Percentiles rank a stretch among this genome's conserved stretches.
Evolutionary conservation across 2,888 invertebrate genomes (phyloP).

Genomic region (Leucophenga maculata): DNA sequence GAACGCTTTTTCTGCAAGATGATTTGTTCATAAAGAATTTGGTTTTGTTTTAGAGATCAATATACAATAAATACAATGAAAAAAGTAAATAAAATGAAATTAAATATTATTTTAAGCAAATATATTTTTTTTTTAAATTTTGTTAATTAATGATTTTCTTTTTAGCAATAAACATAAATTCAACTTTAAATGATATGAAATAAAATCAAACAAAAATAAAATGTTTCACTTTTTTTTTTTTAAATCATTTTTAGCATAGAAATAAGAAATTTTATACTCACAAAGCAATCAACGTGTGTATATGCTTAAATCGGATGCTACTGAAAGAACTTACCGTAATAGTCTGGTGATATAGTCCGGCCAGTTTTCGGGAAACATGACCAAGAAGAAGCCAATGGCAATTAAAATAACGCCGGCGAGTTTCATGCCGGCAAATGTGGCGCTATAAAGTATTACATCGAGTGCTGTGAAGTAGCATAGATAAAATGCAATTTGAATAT

Average conservation of each 20-base stretch:
- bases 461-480: slow-evolving; percentile 75
- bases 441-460: slow-evolving; percentile 88
- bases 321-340: slow-evolving; percentile 79
- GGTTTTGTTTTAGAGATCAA: slow-evolving; percentile 21
- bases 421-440: slow-evolving; percentile 94
- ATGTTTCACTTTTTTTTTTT: too few relatives aligned
- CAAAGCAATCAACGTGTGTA: neutral
- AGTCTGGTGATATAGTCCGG: slow-evolving; percentile 93
- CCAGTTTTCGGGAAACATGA: slow-evolving; percentile 97
- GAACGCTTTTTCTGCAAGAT: slow-evolving; percentile 73
- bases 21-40: slow-evolving; percentile 27
- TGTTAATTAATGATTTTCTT: slow-evolving; percentile 40
- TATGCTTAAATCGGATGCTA: neutral
- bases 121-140: slow-evolving; percentile 16
- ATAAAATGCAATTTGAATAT: too few relatives aligned
- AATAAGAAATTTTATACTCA: slow-evolving; percentile 12
- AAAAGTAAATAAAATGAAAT: slow-evolving; percentile 44
- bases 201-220: slow-evolving; percentile 21
- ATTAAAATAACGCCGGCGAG: slow-evolving; percentile 94
- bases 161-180: slow-evolving; percentile 39
- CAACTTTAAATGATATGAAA: slow-evolving; percentile 44
- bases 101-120: slow-evolving; percentile 18
- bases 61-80: slow-evolving; percentile 49
- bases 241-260: slow-evolving; percentile 14
- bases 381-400: slow-evolving; percentile 91